phyloP scores from a whole-genome alignment of 2,797 vertebrate genomes.

The Siniperca obscura region DNA sequence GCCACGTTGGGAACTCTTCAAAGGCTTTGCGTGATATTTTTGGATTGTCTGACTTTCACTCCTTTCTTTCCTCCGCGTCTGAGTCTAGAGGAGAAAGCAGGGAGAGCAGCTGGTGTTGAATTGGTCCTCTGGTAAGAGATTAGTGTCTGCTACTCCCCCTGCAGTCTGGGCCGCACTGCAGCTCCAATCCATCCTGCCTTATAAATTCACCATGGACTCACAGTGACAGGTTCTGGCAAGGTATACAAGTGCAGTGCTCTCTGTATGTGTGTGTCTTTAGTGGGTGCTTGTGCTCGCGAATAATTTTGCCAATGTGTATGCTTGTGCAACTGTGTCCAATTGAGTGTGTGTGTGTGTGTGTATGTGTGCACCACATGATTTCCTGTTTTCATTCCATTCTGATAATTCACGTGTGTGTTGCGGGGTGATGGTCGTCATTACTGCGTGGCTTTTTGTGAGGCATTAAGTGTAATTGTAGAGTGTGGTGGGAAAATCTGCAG shows the following conservation, averaged over 20 bases:
- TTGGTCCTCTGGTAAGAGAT: conserved; percentile 64
- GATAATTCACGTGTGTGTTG: conserved; percentile 68
- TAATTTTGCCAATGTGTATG: background rate
- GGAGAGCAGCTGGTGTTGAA: conserved; percentile 64
- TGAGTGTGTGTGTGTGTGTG: conserved; percentile 5
- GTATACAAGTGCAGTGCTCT: conserved; percentile 42
- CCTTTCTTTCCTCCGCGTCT: conserved; percentile 44
- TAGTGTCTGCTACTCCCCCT: conserved; percentile 66
- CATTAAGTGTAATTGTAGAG: conserved; percentile 71
- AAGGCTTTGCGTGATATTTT: conserved; percentile 50
- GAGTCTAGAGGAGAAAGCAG: conserved; percentile 44
- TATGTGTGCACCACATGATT: conserved; percentile 50
- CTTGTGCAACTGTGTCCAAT: background rate
- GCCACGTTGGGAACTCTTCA: conserved; percentile 52
- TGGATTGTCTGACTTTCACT: conserved; percentile 64
- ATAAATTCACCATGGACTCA: conserved; percentile 67
- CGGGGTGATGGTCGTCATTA: conserved; percentile 61
- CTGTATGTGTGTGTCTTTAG: conserved; percentile 28
- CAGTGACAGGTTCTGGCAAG: conserved; percentile 74
- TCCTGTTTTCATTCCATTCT: conserved; percentile 78
- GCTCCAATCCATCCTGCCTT: conserved; percentile 69
- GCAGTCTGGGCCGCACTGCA: conserved; percentile 76
- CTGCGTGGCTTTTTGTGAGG: conserved; percentile 46
- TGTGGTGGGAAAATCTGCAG: conserved; percentile 77
- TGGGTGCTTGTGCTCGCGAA: background rate